A percentile compares a stretch with the other conserved stretches of the same genome.
Conservation (phyloP, 2,888 invertebrate species). For the Petrolisthes manimaculis region DNA sequence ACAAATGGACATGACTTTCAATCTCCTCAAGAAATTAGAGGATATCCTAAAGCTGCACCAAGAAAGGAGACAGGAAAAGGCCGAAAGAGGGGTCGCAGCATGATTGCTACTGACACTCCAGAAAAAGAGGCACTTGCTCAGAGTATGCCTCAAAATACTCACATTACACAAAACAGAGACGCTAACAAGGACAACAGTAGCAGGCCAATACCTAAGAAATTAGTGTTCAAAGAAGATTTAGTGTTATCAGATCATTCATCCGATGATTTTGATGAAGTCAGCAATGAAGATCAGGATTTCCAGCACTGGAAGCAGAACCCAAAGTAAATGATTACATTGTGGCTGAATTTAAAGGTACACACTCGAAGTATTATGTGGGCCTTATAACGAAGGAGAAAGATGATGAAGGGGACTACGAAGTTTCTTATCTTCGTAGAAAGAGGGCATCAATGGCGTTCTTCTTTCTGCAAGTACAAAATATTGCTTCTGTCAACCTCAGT, state of each 20-base stretch:
- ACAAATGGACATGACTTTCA: background rate
- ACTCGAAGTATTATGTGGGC: too few species aligned
- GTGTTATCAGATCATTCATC: conserved; percentile 35
- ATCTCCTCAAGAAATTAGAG: conserved; percentile 22
- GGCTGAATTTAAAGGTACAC: conserved; percentile 33
- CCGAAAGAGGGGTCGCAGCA: conserved; percentile 25
- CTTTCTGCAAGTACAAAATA: conserved; percentile 15
- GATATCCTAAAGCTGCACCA: conserved; percentile 16
- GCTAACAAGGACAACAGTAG: conserved; percentile 15
- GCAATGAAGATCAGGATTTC: conserved; percentile 11
- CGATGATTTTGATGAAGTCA: conserved; percentile 24
- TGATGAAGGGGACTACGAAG: conserved; percentile 14
- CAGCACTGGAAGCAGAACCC: conserved; percentile 21
- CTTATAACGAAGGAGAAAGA: conserved; percentile 14
- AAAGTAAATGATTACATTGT: conserved; percentile 22
- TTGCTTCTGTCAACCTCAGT: too few species aligned
- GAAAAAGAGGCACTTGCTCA: conserved; percentile 43
- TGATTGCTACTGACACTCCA: conserved; percentile 37
- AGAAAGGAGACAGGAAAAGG: conserved; percentile 20
- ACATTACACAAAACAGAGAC: background rate
- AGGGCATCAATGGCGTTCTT: conserved; percentile 2
- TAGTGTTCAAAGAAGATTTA: conserved; percentile 31
- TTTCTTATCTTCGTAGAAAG: too few species aligned
- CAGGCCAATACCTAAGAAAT: conserved; percentile 15
- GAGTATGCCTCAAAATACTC: conserved; percentile 28